Conservation (phyloP, 2,888 invertebrate species). For the Stenurella melanura region DNA sequence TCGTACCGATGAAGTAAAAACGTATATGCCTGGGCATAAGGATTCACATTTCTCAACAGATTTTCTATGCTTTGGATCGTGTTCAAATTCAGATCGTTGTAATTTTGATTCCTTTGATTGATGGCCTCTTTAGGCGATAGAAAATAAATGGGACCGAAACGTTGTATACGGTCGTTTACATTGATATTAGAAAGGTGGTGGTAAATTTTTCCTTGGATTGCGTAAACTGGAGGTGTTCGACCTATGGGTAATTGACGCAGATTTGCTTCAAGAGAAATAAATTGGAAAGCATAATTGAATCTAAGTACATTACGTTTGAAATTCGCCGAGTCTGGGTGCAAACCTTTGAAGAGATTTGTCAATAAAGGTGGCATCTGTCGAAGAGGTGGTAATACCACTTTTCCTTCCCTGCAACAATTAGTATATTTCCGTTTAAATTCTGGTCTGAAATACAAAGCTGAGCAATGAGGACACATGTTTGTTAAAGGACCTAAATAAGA, state of each 20-base stretch:
- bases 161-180: neutral
- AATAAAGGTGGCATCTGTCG: neutral
- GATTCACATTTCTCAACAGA: neutral
- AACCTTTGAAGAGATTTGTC: neutral
- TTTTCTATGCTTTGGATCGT: neutral
- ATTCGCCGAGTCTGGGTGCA: neutral
- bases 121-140: neutral
- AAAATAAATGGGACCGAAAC: slow-evolving; percentile 13
- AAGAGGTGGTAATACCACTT: neutral
- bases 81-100: neutral
- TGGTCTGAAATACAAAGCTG: neutral
- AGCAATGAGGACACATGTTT: neutral
- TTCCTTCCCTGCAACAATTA: neutral
- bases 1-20: neutral
- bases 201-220: too few species aligned
- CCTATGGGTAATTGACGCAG: neutral
- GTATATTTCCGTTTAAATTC: neutral
- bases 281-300: slow-evolving; percentile 23
- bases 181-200: neutral
- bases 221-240: neutral
- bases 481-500: neutral
- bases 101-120: neutral
- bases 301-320: neutral
- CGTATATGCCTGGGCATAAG: slow-evolving; percentile 12
- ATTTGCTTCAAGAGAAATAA: slow-evolving; percentile 10